Percentiles rank a stretch among this genome's conserved stretches.
These are phyloP conservation scores for Sapayoa aenigma DNA, from an alignment of 2,113 vertebrate species.

Conservation along the genomic window DNA sequence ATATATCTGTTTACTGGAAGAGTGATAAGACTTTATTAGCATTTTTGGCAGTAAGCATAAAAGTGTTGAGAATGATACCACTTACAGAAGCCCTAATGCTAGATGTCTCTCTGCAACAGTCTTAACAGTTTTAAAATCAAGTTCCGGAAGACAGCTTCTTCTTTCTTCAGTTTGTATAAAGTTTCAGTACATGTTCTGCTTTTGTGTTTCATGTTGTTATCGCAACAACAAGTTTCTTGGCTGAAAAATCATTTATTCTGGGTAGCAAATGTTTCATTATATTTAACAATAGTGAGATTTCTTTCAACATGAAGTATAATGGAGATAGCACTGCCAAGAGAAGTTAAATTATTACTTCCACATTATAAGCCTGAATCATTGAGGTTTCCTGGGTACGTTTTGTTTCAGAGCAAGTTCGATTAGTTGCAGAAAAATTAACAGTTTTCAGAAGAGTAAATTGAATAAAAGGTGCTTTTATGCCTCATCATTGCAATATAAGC, in stretches of 20 bases:
- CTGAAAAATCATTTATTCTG: slow-evolving; percentile 11
- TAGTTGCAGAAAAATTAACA: not conserved
- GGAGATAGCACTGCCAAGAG: not conserved
- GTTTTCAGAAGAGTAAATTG: slow-evolving; percentile 3
- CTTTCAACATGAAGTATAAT: not conserved
- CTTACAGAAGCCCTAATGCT: not conserved
- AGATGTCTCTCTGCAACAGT: not conserved
- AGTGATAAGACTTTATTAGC: not conserved
- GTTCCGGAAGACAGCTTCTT: not conserved
- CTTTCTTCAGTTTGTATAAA: not conserved
- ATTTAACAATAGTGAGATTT: slow-evolving; percentile 4
- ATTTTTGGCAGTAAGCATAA: not conserved
- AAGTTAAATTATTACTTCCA: not conserved
- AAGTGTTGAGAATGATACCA: not conserved
- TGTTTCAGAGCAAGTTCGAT: not conserved
- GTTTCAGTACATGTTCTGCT: not conserved
- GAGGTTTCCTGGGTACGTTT: not conserved
- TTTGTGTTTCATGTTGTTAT: slow-evolving; percentile 14
- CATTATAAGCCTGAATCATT: not conserved
- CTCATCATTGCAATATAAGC: not conserved
- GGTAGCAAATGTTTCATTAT: not conserved
- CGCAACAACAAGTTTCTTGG: not conserved
- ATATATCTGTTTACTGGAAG: not conserved
- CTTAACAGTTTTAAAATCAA: not conserved
- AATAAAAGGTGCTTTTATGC: not conserved